phyloP scores from a whole-genome alignment of 2,113 vertebrate species.

The Macroglossus sobrinus region DNA sequence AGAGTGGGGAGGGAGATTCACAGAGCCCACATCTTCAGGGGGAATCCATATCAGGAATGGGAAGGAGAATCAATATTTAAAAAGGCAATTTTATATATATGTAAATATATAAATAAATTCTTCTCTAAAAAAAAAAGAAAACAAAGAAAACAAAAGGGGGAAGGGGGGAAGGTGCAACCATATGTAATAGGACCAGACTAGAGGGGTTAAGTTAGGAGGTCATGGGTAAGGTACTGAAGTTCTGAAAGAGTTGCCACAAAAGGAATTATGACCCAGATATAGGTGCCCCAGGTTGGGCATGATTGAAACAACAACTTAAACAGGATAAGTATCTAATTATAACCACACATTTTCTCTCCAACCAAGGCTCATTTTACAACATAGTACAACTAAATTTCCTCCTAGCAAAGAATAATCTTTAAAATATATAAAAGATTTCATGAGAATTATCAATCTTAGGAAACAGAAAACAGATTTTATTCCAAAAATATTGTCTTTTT shows the following conservation, averaged over 20 bases:
- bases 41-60: neutral
- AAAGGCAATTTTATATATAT: neutral
- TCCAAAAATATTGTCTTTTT: neutral
- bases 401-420: neutral
- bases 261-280: neutral
- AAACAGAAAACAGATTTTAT: neutral
- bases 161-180: no score
- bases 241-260: neutral
- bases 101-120: no score
- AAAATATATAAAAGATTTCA: neutral
- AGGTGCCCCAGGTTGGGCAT: fast-evolving
- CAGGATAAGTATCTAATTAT: neutral
- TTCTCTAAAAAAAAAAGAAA: no score
- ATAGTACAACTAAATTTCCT: neutral
- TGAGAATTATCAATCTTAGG: neutral
- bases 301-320: neutral
- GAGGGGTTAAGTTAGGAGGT: neutral
- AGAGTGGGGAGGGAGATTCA: neutral
- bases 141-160: no score
- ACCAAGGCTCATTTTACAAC: neutral
- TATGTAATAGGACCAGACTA: neutral
- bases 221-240: neutral
- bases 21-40: neutral
- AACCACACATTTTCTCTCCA: neutral
- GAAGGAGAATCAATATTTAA: neutral